Percentiles rank a stretch among this genome's conserved stretches.
Evolutionary conservation across 2,888 invertebrate species (phyloP).

Genomic region (Drosophila neonasuta): DNA sequence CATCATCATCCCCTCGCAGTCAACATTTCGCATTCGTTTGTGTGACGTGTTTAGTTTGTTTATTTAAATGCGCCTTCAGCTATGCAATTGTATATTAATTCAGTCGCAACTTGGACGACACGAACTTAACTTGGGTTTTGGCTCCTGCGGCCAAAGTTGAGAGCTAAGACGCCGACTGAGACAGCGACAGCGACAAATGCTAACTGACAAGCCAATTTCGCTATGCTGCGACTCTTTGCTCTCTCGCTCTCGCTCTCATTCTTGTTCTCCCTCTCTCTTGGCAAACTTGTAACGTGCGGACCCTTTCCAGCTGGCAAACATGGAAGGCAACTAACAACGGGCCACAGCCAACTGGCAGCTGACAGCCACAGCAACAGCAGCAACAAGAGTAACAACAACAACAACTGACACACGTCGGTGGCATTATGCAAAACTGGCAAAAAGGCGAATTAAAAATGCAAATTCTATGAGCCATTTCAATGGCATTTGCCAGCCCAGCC

Average conservation of each 20-base stretch:
- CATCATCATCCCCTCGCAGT: neutral
- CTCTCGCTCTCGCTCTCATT: neutral
- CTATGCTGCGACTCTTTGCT: constrained; percentile 37
- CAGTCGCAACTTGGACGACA: constrained; percentile 60
- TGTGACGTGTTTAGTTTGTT: constrained; percentile 65
- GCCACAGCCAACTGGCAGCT: constrained; percentile 43
- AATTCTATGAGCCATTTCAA: constrained; percentile 59
- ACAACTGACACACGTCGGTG: constrained; percentile 71
- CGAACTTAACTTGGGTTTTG: constrained; percentile 29
- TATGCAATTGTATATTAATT: constrained; percentile 78
- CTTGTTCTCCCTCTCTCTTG: constrained; percentile 31
- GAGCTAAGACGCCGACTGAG: neutral
- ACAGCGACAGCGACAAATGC: constrained; percentile 74
- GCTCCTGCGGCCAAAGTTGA: constrained; percentile 51
- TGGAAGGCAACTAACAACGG: constrained; percentile 39
- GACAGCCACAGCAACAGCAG: constrained; percentile 51
- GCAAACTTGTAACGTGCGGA: constrained; percentile 42
- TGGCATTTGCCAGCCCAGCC: constrained; percentile 27
- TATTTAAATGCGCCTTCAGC: constrained; percentile 76
- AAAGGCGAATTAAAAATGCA: constrained; percentile 76
- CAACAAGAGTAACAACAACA: constrained; percentile 30
- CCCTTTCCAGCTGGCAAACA: constrained; percentile 60
- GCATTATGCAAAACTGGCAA: constrained; percentile 74
- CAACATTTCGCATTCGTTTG: constrained; percentile 11
- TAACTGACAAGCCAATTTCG: constrained; percentile 78